A percentile compares a stretch with the other conserved stretches of the same genome.
Evolutionary conservation across 2,113 vertebrate species (phyloP).

Genomic region (Ammodytes dubius): DNA sequence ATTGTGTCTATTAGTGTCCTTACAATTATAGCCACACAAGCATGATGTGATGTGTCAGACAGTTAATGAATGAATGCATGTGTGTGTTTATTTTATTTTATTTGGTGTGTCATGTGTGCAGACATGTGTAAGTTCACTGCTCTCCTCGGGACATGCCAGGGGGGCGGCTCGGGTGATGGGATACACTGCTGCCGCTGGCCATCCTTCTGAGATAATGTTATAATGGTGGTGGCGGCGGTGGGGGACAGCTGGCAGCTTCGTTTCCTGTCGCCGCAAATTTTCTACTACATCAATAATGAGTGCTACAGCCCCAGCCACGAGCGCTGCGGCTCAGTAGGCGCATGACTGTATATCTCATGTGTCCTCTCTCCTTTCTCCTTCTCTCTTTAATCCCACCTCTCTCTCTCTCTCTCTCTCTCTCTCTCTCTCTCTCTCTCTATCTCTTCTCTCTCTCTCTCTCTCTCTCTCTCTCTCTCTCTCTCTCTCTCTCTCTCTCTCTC

Average conservation of each 20-base stretch:
- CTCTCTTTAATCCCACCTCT: background rate
- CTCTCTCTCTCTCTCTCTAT: slow-evolving; percentile 1
- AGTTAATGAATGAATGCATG: background rate
- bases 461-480: slow-evolving; percentile 33
- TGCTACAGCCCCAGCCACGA: slow-evolving; percentile 70
- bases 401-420: slow-evolving; percentile 3
- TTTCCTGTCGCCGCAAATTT: slow-evolving; percentile 81
- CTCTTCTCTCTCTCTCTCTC: slow-evolving; percentile 4
- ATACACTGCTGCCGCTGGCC: slow-evolving; percentile 54
- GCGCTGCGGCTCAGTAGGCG: slow-evolving; percentile 66
- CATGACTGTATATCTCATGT: slow-evolving; percentile 66
- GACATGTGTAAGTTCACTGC: slow-evolving; percentile 26
- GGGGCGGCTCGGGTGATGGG: slow-evolving; percentile 53
- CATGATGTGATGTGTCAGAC: background rate
- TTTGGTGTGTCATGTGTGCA: slow-evolving; percentile 10
- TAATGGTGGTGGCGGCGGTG: slow-evolving; percentile 54
- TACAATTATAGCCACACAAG: too few species aligned
- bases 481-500: slow-evolving; percentile 1
- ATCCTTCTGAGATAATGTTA: slow-evolving; percentile 75
- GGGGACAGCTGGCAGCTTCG: slow-evolving; percentile 81
- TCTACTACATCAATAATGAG: slow-evolving; percentile 82
- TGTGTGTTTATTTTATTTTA: background rate
- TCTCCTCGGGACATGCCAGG: slow-evolving; percentile 54
- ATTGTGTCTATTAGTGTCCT: too few species aligned
- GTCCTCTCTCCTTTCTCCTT: slow-evolving; percentile 42